Conservation (phyloP, 2,113 vertebrate species). For the Crotalus helleri region DNA sequence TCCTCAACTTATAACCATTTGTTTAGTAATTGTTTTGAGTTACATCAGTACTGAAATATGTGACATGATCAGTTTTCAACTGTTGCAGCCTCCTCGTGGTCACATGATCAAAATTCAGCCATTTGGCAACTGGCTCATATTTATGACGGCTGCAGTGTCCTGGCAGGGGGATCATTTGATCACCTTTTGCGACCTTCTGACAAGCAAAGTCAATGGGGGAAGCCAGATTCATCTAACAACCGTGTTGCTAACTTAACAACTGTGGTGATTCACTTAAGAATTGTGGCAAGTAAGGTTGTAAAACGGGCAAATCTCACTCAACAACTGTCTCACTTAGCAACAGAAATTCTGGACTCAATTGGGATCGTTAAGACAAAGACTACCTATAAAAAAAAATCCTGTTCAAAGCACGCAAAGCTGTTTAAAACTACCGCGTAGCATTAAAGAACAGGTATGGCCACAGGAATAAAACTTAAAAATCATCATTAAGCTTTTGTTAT, state of each 20-base stretch:
- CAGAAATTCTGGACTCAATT: background rate
- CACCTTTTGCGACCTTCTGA: background rate
- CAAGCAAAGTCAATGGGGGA: background rate
- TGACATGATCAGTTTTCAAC: background rate
- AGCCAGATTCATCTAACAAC: background rate
- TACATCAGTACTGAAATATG: background rate
- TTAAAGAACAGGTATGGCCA: accelerated
- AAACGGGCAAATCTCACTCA: background rate
- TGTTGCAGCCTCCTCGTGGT: background rate
- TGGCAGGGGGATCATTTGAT: too few species aligned
- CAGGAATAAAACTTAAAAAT: background rate
- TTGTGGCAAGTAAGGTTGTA: background rate
- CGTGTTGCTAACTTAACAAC: background rate
- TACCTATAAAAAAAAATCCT: background rate
- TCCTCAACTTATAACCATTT: background rate
- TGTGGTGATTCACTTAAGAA: background rate
- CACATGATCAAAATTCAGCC: background rate
- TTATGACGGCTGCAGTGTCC: background rate
- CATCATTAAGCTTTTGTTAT: background rate
- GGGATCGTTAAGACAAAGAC: background rate
- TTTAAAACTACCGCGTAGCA: background rate
- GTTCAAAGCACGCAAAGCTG: background rate
- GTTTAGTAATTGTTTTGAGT: background rate
- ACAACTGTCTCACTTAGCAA: background rate
- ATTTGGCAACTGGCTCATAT: background rate